Percentiles rank a stretch among this genome's conserved stretches.
phyloP scores from a whole-genome alignment of 2,797 vertebrate species.

The Myripristis jacobus region DNA sequence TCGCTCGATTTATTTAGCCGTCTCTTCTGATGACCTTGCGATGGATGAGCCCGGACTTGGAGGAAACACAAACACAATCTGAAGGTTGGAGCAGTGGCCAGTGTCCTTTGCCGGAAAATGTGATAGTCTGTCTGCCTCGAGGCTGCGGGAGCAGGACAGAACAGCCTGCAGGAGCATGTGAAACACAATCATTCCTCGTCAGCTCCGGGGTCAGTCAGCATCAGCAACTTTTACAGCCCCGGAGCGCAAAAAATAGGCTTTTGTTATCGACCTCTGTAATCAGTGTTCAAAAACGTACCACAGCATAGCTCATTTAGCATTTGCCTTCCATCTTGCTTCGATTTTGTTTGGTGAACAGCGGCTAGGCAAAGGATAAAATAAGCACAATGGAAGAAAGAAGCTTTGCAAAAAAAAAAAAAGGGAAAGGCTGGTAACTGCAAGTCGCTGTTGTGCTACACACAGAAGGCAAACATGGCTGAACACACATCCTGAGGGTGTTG shows the following conservation, averaged over 20 bases:
- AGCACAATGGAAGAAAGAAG: constrained; percentile 22
- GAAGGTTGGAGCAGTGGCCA: constrained; percentile 51
- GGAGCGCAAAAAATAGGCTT: constrained; percentile 62
- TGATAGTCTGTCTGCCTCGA: constrained; percentile 60
- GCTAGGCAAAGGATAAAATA: constrained; percentile 20
- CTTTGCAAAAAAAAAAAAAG: constrained; percentile 36
- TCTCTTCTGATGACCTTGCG: constrained; percentile 56
- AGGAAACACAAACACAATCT: constrained; percentile 55
- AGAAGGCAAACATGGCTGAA: constrained; percentile 49
- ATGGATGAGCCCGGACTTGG: constrained; percentile 22
- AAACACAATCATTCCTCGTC: constrained; percentile 81
- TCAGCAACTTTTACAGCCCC: constrained; percentile 74
- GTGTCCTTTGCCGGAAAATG: constrained; percentile 64
- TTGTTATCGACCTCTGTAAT: constrained; percentile 64
- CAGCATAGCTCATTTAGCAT: constrained; percentile 25
- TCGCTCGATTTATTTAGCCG: constrained; percentile 4
- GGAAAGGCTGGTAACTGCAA: constrained; percentile 6
- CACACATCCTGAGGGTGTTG: constrained; percentile 64
- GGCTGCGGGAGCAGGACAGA: constrained; percentile 57
- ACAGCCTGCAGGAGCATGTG: constrained; percentile 76
- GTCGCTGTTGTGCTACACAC: constrained; percentile 52
- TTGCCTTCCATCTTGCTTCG: constrained; percentile 25
- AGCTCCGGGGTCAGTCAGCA: constrained; percentile 65
- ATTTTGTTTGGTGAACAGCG: constrained; percentile 30
- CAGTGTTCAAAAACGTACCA: constrained; percentile 40